These are phyloP conservation scores for Tyto alba DNA, from an alignment of 2,113 vertebrate species.

Conservation along the genomic window DNA sequence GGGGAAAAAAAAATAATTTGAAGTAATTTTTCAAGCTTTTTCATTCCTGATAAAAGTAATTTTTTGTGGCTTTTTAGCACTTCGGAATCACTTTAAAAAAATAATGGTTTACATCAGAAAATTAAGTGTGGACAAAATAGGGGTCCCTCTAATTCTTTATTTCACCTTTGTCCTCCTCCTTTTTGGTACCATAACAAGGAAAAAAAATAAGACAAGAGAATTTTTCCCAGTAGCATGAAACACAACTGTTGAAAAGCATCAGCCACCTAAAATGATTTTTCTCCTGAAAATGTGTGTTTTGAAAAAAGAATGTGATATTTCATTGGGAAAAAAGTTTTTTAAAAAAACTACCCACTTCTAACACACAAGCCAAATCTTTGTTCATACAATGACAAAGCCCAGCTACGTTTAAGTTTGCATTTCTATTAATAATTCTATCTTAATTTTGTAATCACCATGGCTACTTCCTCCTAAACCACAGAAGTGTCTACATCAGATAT, in stretches of 20 bases:
- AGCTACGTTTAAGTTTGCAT: background rate
- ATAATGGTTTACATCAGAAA: background rate
- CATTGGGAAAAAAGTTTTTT: rapidly evolving
- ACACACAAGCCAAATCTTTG: background rate
- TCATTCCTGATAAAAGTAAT: background rate
- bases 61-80: background rate
- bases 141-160: background rate
- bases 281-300: background rate
- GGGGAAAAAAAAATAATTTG: rapidly evolving
- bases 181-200: background rate
- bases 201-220: background rate
- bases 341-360: background rate
- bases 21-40: background rate
- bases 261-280: background rate
- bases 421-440: background rate
- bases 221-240: background rate
- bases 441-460: background rate
- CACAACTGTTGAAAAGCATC: background rate
- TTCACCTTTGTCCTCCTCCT: background rate
- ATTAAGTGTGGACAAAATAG: background rate
- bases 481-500: background rate
- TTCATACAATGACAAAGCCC: background rate
- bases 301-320: background rate
- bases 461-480: background rate
- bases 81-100: background rate